phyloP scores from a whole-genome alignment of 1,140 invertebrate genomes.

The Drosophila melanica region DNA sequence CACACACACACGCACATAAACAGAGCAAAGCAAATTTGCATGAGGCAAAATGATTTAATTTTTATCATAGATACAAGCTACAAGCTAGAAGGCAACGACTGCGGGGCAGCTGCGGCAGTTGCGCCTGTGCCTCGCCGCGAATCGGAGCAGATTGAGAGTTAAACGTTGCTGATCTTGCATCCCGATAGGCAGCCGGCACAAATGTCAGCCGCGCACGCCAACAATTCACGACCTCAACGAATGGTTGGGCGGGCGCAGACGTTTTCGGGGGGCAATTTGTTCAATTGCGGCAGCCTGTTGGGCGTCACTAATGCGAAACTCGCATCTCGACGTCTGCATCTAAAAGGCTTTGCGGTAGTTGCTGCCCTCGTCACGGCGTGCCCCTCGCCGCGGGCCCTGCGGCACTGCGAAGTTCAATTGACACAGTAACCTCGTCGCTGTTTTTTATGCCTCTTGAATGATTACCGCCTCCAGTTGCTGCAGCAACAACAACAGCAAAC shows the following conservation, averaged over 20 bases:
- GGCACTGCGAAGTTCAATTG: slow-evolving; percentile 51
- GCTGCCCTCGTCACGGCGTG: neutral
- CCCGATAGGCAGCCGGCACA: slow-evolving; percentile 53
- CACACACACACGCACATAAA: slow-evolving; percentile 16
- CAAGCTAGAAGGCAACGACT: slow-evolving; percentile 16
- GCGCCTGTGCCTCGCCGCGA: slow-evolving; percentile 19
- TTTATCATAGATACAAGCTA: slow-evolving; percentile 32
- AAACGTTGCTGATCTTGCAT: slow-evolving; percentile 60
- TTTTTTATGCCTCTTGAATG: slow-evolving; percentile 54
- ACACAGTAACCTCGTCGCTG: slow-evolving; percentile 77
- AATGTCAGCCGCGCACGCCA: slow-evolving; percentile 74
- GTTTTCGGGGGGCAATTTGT: slow-evolving; percentile 57
- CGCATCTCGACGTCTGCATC: slow-evolving; percentile 70
- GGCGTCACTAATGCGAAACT: slow-evolving; percentile 70
- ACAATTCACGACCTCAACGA: slow-evolving; percentile 64
- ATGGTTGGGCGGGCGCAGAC: neutral
- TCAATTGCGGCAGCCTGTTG: slow-evolving; percentile 77
- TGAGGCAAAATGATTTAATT: slow-evolving; percentile 39
- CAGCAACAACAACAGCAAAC: slow-evolving; percentile 42
- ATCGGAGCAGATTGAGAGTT: slow-evolving; percentile 40
- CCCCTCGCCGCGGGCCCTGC: neutral
- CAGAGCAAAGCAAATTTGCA: slow-evolving; percentile 33
- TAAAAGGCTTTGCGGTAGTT: slow-evolving; percentile 57
- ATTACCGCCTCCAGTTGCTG: slow-evolving; percentile 64
- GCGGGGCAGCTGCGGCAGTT: slow-evolving; percentile 5